A percentile compares a stretch with the other conserved stretches of the same genome.
These are phyloP conservation scores for Blastobasis lacticolella DNA, from an alignment of 2,888 invertebrate species.

Conservation along the genomic window DNA sequence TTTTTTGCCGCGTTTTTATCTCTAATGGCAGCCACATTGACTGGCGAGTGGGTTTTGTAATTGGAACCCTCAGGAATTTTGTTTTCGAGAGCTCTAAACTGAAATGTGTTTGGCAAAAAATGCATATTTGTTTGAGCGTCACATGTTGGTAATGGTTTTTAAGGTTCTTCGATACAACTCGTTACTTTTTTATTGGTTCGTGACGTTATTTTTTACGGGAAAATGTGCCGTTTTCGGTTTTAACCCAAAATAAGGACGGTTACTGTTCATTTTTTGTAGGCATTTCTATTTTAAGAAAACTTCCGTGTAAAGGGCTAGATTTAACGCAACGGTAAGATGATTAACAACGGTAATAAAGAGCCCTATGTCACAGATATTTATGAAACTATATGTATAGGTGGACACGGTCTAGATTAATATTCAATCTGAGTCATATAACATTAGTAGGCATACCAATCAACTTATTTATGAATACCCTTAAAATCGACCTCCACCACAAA, in stretches of 20 bases:
- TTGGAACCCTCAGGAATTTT: conserved; percentile 41
- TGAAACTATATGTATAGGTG: no score
- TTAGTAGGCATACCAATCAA: no score
- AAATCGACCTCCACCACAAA: no score
- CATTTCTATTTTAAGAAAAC: not conserved
- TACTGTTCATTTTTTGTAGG: no score
- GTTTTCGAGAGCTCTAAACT: conserved; percentile 15
- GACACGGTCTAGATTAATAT: no score
- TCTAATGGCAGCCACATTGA: conserved; percentile 47
- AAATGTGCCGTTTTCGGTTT: not conserved
- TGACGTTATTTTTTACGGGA: not conserved
- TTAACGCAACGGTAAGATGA: no score
- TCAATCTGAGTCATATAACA: no score
- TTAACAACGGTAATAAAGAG: no score
- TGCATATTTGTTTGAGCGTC: conserved; percentile 15
- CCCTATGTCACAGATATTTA: no score
- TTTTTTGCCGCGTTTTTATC: conserved; percentile 57
- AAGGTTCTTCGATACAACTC: conserved; percentile 11
- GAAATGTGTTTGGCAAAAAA: conserved; percentile 16
- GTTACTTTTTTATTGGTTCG: conserved; percentile 11
- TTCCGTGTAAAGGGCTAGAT: not conserved
- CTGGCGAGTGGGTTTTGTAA: conserved; percentile 50
- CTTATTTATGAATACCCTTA: no score
- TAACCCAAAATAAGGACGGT: not conserved
- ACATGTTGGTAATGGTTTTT: conserved; percentile 14